Conservation (phyloP, 1,140 invertebrate genomes). For the Heliconius melpomene region DNA sequence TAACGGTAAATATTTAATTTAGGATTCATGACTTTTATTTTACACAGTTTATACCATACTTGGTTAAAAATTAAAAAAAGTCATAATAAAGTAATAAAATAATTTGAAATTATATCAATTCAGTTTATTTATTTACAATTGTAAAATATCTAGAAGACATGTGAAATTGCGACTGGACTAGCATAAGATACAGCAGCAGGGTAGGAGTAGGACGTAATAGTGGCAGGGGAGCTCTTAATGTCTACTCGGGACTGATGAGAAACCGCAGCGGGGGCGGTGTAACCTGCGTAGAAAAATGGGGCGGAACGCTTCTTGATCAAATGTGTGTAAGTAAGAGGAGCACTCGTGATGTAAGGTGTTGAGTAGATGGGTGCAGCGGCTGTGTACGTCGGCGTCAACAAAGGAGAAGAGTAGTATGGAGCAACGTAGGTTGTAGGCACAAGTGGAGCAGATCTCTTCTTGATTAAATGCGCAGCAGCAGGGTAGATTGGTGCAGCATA, state of each 20-base stretch:
- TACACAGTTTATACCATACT: too few species aligned
- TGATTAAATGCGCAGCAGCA: constrained; percentile 54
- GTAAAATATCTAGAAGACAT: constrained; percentile 32
- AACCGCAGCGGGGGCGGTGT: constrained; percentile 53
- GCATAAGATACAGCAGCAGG: constrained; percentile 57
- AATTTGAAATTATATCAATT: too few species aligned
- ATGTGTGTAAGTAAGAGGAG: constrained; percentile 52
- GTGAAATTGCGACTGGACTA: constrained; percentile 43
- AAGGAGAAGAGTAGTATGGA: constrained; percentile 48
- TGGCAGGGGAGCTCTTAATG: constrained; percentile 54
- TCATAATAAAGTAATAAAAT: too few species aligned
- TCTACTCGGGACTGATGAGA: constrained; percentile 61
- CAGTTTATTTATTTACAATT: too few species aligned
- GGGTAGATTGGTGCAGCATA: constrained; percentile 39
- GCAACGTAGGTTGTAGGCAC: constrained; percentile 40
- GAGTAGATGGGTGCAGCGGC: constrained; percentile 45
- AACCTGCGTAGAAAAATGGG: constrained; percentile 38
- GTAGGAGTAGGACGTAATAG: constrained; percentile 52
- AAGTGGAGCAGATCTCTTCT: constrained; percentile 58
- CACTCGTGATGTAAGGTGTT: constrained; percentile 38
- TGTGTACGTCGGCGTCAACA: constrained; percentile 50
- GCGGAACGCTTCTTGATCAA: constrained; percentile 72
- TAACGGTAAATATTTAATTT: too few species aligned
- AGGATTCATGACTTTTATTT: too few species aligned
- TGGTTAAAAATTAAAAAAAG: too few species aligned